Evolutionary conservation across 1,140 invertebrate genomes (phyloP), one percentile per base, ranked within the genome.

Genomic region (Eriosoma lanigerum): DNA sequence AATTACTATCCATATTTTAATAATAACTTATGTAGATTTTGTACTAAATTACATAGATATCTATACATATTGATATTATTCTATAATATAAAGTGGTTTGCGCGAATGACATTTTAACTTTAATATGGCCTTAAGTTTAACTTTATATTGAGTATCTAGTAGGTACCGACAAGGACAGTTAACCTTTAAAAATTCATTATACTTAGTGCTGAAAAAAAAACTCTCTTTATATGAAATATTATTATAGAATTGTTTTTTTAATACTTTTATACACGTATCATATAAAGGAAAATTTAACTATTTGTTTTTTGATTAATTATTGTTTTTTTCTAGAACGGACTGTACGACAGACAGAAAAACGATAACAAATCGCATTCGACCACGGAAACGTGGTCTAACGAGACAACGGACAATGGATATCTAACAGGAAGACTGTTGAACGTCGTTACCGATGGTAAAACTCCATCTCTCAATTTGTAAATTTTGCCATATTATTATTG

Each of bases 401-500:
- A 78, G 19, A 78, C 75, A 21, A 76, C 72, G 13, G 75, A 78
- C 56, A 78, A 78, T 21, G 75, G 75, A 1, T 78, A 60, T 6
- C 24, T 78, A 1, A 78, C 75, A 0, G 75, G 75, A 62, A 62
- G 44, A 60, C 38, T 78, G 6, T 26, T 78, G 17, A 78, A 78
- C 56, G 75, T 78, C n/a, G 75, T 62, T 1, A n/a, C 75, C 38
- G 75, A 78, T 46, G 75, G 54, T 60, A 78, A 78, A 78, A 62
- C 46, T 24, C 56, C 52, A 46, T 62, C 75, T 26, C 38, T 60
- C 4, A 78, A 60, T 26, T 78, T 78, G 38, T 78, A 60, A 58
- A 21, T 70, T 70, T 70, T 17, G 21, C 10, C 32, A 21, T 38
- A n/a, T n/a, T n/a, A 54, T n/a, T n/a, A 54, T 48, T 19, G 17